Conservation (phyloP, 2,113 vertebrate genomes). For the Corythornis cristatus region DNA sequence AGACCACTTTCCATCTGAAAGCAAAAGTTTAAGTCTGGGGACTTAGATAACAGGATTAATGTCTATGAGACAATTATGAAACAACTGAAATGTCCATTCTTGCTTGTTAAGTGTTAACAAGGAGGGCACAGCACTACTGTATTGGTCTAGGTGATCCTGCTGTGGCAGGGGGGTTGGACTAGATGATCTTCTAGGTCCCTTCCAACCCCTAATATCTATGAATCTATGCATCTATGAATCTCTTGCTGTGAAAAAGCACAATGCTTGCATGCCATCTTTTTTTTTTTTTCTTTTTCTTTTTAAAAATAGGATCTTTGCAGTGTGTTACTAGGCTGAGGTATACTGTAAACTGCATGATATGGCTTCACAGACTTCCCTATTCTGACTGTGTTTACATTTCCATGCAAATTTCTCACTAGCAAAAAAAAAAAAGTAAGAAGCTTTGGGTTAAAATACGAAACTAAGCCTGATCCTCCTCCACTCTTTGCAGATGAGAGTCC, state of each 20-base stretch:
- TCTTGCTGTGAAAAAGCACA: not conserved
- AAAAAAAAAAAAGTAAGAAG: conserved; percentile 24
- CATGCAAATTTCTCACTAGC: conserved; percentile 25
- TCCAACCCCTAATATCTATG: no score
- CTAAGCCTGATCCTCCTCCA: not conserved
- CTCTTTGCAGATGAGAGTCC: not conserved
- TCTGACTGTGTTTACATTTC: conserved; percentile 23
- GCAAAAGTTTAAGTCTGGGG: not conserved
- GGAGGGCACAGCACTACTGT: not conserved
- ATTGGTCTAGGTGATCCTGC: no score
- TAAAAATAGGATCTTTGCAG: not conserved
- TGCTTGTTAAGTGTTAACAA: not conserved
- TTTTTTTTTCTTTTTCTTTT: not conserved
- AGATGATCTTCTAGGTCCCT: no score
- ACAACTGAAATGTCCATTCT: not conserved
- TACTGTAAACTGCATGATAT: not conserved
- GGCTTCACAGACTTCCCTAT: conserved; percentile 17
- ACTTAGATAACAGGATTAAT: not conserved
- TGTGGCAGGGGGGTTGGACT: no score
- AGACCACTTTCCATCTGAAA: not conserved
- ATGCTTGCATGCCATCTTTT: not conserved
- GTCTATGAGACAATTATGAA: not conserved
- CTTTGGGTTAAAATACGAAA: not conserved
- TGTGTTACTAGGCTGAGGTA: not conserved
- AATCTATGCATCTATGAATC: no score